Evolutionary conservation across 2,797 vertebrate genomes (phyloP), one percentile per base, ranked within the genome.

Genomic region (Picus viridis): DNA sequence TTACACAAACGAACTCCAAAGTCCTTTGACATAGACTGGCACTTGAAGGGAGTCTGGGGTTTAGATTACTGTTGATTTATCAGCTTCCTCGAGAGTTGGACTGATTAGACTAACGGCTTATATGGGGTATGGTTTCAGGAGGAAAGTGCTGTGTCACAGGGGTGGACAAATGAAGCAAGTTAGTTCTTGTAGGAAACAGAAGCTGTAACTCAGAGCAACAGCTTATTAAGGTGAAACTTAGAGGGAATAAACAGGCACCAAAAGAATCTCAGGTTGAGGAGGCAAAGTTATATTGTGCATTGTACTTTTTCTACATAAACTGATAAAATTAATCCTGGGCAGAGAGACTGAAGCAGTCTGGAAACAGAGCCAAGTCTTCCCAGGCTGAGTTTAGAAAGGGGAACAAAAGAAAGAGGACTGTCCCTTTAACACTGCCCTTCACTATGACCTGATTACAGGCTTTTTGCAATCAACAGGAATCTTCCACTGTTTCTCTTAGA

Each of bases 11-110:
- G 71, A 92, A 68, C 10, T 34, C 54, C 81, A 81, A 67, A 76
- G 64, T 51, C 81, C 83, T 78, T 57, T 88, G 73, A 59, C 91
- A 81, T 5, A 65, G 53, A 45, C 49, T 81, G 58, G 86, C 64
- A 75, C 82, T 93, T 88, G 85, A 93, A 91, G 27, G 47, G 39
- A 90, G 24, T 36, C 22, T 32, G 15, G 16, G 45, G 65, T 58
- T 90, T 39, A 74, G 47, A 69, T 59, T 74, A 26, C 23, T 86
- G 54, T 62, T 83, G 65, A 83, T 93, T 95, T 92, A 91, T 86
- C 82, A 94, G 63, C 73, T 63, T 88, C 26, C 69, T 90, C 61
- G 39, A 43, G 41, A 69, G 47, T 7, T 7, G 15, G 51, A n/a
- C 62, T 92, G 82, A 89, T 93, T 75, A 75, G 59, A 72, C 67